Base-by-base conservation (phyloP, 1,140 invertebrate species). In the Zaprionus camerounensis region DNA sequence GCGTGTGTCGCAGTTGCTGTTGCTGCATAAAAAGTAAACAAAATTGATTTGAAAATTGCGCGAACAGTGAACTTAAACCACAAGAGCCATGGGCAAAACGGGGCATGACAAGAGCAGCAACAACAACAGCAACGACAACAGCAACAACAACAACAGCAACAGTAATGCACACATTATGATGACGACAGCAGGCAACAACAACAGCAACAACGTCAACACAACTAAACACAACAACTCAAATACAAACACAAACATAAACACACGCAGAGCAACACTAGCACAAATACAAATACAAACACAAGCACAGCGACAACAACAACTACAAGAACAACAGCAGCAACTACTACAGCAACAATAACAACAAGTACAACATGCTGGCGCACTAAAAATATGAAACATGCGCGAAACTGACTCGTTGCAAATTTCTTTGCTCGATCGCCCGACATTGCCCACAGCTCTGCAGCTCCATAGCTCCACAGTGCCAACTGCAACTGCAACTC, bases 41-140 rank as follows among this genome's bases (percentile, higher is more conserved):
- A 92, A 92, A 92, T 92, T 92, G 91, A 92, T 92, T 92, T 92
- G 80, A 91, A 91, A 90, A 90, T 85, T 90, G 86, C 81, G 80
- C 81, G 76, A 84, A 80, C 70, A 67, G 76, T 69, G 72, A 76
- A 31, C 83, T 68, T 71, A 75, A 73, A 63, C 66, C 67, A 41
- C 63, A 63, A 67, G 22, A 71, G 44, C 67, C 44, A 38, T 13
- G 24, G 58, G 56, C 55, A 12, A 72, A 85, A 74, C 74, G 74
- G 44, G 26, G 46, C 46, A 24, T 51, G 46, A 51, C 46, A 51
- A 51, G 46, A 58, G 38, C 62, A 57, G 34, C 46, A 28, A 46
- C 51, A 53, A 34, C 66, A 34, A 51, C 26, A 51, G 26, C 62
- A 57, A 24, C 46, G 28, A 46, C 51, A 41, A 34, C 66, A 34